Conservation (phyloP, 2,113 vertebrate genomes). For the Tonatia bakeri region DNA sequence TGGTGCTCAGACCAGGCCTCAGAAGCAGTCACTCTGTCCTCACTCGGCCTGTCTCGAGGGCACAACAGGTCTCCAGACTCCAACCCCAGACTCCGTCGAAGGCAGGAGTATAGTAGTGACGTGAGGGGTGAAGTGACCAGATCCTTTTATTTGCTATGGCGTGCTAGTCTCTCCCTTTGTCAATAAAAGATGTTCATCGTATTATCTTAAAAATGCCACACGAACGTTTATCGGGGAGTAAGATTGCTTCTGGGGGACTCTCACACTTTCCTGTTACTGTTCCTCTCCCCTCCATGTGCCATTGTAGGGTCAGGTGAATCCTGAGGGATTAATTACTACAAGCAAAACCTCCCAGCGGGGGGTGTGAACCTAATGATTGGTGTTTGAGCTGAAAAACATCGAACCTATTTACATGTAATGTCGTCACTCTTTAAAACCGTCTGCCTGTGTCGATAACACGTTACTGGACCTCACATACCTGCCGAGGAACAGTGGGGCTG, state of each 20-base stretch:
- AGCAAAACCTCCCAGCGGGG: not conserved
- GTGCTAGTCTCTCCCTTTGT: not conserved
- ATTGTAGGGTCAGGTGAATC: not conserved
- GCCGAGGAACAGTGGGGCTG: not conserved
- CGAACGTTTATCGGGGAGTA: not conserved
- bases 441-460: not conserved
- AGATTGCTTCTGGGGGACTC: not conserved
- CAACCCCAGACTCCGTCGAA: rapidly evolving
- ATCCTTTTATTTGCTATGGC: not conserved
- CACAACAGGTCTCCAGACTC: not conserved
- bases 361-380: not conserved
- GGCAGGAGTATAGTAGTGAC: rapidly evolving
- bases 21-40: not conserved
- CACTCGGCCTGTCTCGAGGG: not conserved
- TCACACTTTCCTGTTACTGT: not conserved
- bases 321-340: not conserved
- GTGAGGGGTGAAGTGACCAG: not conserved
- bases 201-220: not conserved
- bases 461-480: not conserved
- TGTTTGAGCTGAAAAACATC: not conserved
- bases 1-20: not conserved
- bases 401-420: not conserved
- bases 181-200: not conserved
- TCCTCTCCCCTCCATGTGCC: not conserved
- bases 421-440: not conserved